A percentile compares a stretch with the other conserved stretches of the same genome.
phyloP scores from a whole-genome alignment of 2,113 vertebrate genomes.

The Mus musculus region DNA sequence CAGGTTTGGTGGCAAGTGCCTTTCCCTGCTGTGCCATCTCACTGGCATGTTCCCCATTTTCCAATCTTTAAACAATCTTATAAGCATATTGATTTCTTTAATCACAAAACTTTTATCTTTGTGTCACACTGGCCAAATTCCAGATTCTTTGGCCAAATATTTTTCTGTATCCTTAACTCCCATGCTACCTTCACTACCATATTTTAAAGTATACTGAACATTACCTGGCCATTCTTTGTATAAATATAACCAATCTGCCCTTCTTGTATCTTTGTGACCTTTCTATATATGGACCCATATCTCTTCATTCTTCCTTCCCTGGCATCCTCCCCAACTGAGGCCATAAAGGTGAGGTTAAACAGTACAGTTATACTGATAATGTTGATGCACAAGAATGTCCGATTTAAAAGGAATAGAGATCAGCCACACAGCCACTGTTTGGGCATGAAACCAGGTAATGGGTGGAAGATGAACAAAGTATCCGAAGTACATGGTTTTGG shows the following conservation, averaged over 20 bases:
- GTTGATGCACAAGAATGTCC: neutral
- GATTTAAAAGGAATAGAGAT: slow-evolving; percentile 1
- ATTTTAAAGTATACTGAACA: neutral
- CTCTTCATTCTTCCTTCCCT: slow-evolving; percentile 17
- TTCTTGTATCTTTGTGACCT: neutral
- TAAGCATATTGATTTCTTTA: neutral
- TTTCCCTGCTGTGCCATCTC: neutral
- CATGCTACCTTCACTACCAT: neutral
- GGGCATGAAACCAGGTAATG: neutral
- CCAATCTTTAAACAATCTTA: neutral
- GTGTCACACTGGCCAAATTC: neutral
- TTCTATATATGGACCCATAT: neutral
- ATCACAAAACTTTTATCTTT: slow-evolving; percentile 14
- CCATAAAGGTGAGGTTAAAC: neutral
- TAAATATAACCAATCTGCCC: neutral
- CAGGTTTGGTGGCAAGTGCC: neutral
- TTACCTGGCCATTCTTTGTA: neutral
- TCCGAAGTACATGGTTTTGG: neutral
- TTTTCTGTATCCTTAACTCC: neutral
- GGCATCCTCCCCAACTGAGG: neutral
- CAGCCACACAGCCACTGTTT: neutral
- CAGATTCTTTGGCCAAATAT: slow-evolving; percentile 8
- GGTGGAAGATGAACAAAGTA: neutral
- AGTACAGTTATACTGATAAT: neutral
- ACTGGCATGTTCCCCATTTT: neutral